A percentile compares a stretch with the other conserved stretches of the same genome.
Conservation (phyloP, 2,797 vertebrate species). For the Brotula barbata region DNA sequence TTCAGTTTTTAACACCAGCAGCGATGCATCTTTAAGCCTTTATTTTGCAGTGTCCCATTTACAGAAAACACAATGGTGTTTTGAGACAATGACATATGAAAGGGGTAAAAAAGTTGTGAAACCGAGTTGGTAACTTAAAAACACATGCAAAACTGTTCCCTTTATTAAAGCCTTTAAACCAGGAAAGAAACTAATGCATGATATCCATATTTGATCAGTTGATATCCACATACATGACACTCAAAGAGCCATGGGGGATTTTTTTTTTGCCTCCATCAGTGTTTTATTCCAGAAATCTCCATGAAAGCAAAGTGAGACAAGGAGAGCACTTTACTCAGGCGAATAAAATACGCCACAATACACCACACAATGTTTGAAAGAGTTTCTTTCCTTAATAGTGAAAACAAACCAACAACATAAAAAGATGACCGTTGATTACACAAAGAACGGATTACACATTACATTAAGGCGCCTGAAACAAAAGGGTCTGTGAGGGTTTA, state of each 20-base stretch:
- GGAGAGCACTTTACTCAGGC: constrained; percentile 68
- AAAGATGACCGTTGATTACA: constrained; percentile 76
- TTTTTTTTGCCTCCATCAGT: constrained; percentile 34
- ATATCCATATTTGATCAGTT: constrained; percentile 76
- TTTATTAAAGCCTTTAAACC: constrained; percentile 86
- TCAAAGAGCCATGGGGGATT: constrained; percentile 37
- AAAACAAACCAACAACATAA: constrained; percentile 73
- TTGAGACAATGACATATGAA: constrained; percentile 67
- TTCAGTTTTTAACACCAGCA: constrained; percentile 74
- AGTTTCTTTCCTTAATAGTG: constrained; percentile 72
- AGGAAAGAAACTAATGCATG: constrained; percentile 71
- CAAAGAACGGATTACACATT: constrained; percentile 59
- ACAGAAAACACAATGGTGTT: constrained; percentile 73
- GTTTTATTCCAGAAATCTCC: constrained; percentile 65
- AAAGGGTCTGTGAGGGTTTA: constrained; percentile 70
- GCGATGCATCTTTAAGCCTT: constrained; percentile 74
- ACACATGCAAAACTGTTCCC: constrained; percentile 83
- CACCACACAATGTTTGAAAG: constrained; percentile 71
- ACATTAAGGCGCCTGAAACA: constrained; percentile 73
- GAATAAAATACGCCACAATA: constrained; percentile 76
- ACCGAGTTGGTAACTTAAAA: constrained; percentile 73
- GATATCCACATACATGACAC: constrained; percentile 57
- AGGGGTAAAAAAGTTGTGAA: constrained; percentile 68
- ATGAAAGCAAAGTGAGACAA: constrained; percentile 65
- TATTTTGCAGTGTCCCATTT: constrained; percentile 78